Conservation (phyloP, 1,140 invertebrate genomes). For the Procambarus clarkii region DNA sequence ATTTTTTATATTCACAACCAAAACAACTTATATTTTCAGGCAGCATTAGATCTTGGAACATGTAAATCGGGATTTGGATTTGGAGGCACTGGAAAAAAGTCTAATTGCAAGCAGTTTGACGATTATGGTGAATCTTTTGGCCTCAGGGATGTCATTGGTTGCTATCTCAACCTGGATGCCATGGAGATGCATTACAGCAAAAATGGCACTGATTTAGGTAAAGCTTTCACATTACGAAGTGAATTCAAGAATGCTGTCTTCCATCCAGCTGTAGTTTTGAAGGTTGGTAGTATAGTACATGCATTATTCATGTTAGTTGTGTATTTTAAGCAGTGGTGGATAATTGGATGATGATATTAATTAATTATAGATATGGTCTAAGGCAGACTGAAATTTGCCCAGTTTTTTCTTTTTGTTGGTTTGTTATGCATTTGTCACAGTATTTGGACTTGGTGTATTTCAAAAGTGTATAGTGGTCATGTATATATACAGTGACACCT, state of each 20-base stretch:
- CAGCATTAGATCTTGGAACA: too few relatives aligned
- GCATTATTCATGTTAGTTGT: too few relatives aligned
- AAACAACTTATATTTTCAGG: too few relatives aligned
- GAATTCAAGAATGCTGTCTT: slow-evolving; percentile 82
- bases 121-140: slow-evolving; percentile 97
- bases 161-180: slow-evolving; percentile 79
- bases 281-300: slow-evolving; percentile 78
- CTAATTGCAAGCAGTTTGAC: slow-evolving; percentile 95
- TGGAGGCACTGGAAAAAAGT: slow-evolving; percentile 99
- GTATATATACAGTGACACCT: too few relatives aligned
- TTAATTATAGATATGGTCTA: too few relatives aligned
- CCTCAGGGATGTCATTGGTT: slow-evolving; percentile 90
- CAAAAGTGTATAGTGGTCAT: not conserved
- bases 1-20: too few relatives aligned
- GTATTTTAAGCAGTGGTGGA: too few relatives aligned
- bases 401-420: too few relatives aligned
- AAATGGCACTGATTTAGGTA: slow-evolving; percentile 92
- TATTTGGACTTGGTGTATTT: too few relatives aligned
- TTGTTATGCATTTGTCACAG: too few relatives aligned
- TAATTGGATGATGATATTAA: too few relatives aligned
- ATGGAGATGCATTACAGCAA: slow-evolving; percentile 91
- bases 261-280: slow-evolving; percentile 95
- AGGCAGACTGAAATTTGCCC: too few relatives aligned
- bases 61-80: slow-evolving; percentile 81
- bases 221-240: slow-evolving; percentile 83